These are phyloP conservation scores for Phortica magna DNA, from an alignment of 2,888 invertebrate species.

Conservation along the genomic window DNA sequence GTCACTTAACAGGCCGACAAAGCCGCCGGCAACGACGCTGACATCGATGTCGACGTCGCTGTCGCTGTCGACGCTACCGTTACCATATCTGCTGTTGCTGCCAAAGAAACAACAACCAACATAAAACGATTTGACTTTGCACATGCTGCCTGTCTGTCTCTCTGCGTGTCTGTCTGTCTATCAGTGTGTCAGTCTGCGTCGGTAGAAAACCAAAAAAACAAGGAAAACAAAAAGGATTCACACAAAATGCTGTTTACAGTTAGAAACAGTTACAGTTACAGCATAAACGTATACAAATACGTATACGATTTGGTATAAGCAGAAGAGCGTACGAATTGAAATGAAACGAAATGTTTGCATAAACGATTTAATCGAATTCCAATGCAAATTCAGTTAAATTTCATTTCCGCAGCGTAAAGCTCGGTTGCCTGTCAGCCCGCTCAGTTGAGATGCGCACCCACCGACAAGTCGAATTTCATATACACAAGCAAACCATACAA, in stretches of 20 bases:
- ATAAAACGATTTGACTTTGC: slow-evolving; percentile 17
- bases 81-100: no score
- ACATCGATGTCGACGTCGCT: not conserved
- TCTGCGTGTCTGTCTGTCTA: not conserved
- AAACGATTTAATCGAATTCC: slow-evolving; percentile 78
- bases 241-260: slow-evolving; percentile 50
- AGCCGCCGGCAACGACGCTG: no score
- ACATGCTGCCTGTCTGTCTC: slow-evolving; percentile 19
- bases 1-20: slow-evolving; percentile 36
- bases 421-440: not conserved
- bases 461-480: slow-evolving; percentile 13
- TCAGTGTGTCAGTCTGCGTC: not conserved
- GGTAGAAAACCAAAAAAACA: slow-evolving; percentile 18
- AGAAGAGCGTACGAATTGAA: not conserved
- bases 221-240: slow-evolving; percentile 58
- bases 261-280: slow-evolving; percentile 28
- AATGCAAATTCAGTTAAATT: slow-evolving; percentile 77
- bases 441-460: slow-evolving; percentile 35
- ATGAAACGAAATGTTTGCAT: slow-evolving; percentile 74
- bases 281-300: slow-evolving; percentile 57
- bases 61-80: no score
- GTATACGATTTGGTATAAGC: slow-evolving; percentile 37
- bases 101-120: no score
- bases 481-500: not conserved
- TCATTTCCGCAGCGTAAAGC: slow-evolving; percentile 67